Evolutionary conservation across 2,888 invertebrate genomes (phyloP).

Genomic region (Panzeria rudis): DNA sequence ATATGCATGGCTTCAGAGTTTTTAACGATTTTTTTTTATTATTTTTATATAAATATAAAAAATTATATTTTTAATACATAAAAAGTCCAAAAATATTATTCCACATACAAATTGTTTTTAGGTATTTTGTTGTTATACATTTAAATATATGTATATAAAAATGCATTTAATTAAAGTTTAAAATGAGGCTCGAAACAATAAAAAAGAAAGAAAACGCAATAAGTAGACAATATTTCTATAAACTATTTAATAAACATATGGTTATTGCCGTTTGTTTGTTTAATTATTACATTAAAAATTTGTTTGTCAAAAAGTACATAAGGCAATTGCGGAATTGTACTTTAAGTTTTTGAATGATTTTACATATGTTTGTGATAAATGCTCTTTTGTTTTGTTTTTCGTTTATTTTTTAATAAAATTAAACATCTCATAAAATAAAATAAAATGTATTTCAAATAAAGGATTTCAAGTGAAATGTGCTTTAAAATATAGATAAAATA

Average conservation of each 20-base stretch:
- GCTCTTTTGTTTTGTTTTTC: conserved; percentile 48
- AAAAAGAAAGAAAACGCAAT: conserved; percentile 27
- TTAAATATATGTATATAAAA: conserved; percentile 39
- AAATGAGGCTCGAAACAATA: conserved; percentile 40
- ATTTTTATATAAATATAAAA: conserved; percentile 67
- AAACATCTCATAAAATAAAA: conserved; percentile 27
- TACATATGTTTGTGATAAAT: conserved; percentile 62
- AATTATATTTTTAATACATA: conserved; percentile 63
- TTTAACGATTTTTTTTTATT: conserved; percentile 50
- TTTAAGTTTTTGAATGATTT: conserved; percentile 58
- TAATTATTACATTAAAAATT: conserved; percentile 27
- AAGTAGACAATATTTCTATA: conserved; percentile 37
- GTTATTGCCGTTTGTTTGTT: conserved; percentile 20
- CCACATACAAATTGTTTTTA: conserved; percentile 63
- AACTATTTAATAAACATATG: conserved; percentile 31
- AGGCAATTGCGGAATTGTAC: conserved; percentile 72
- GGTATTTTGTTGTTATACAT: conserved; percentile 39
- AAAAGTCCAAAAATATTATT: conserved; percentile 70
- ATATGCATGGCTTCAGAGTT: not conserved
- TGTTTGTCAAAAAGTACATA: conserved; percentile 63
- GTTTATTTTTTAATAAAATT: conserved; percentile 19
- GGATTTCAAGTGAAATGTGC: conserved; percentile 31
- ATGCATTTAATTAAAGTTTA: conserved; percentile 30
- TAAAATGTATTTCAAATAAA: conserved; percentile 19
- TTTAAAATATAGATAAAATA: conserved; percentile 27